phyloP scores from a whole-genome alignment of 2,113 vertebrate genomes.

The Buteo buteo region DNA sequence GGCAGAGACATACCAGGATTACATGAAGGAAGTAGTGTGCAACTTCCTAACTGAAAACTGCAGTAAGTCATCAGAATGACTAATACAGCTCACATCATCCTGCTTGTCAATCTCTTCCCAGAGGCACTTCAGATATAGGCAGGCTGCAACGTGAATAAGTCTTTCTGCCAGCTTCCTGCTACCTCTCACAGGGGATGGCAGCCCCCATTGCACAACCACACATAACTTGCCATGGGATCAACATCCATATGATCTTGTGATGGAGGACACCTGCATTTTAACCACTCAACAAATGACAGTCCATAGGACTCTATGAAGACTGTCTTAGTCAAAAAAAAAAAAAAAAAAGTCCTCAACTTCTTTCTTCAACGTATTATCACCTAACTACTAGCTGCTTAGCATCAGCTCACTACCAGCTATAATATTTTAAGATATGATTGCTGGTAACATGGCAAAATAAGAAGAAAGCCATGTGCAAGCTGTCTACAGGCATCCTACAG shows the following conservation, averaged over 20 bases:
- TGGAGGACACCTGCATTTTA: background rate
- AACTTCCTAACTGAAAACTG: background rate
- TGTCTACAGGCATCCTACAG: background rate
- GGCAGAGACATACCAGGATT: background rate
- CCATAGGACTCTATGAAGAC: background rate
- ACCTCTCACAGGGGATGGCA: background rate
- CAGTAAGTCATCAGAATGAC: background rate
- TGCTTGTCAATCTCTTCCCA: background rate
- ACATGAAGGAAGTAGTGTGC: background rate
- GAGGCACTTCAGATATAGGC: background rate
- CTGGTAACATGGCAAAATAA: background rate
- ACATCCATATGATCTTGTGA: background rate
- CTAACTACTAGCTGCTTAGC: background rate
- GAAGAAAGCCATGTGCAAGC: background rate
- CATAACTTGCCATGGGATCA: background rate
- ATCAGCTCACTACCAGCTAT: background rate
- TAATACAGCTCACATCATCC: rapidly evolving
- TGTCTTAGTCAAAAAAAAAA: background rate
- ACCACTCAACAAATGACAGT: background rate
- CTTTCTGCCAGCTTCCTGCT: background rate
- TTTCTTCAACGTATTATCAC: background rate
- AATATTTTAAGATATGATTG: background rate
- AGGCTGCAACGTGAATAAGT: background rate
- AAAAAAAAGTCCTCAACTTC: background rate
- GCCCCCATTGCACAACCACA: background rate